Evolutionary conservation across 2,888 invertebrate species (phyloP), one percentile per base, ranked within the genome.

Genomic region (Adelognathus sp.): DNA sequence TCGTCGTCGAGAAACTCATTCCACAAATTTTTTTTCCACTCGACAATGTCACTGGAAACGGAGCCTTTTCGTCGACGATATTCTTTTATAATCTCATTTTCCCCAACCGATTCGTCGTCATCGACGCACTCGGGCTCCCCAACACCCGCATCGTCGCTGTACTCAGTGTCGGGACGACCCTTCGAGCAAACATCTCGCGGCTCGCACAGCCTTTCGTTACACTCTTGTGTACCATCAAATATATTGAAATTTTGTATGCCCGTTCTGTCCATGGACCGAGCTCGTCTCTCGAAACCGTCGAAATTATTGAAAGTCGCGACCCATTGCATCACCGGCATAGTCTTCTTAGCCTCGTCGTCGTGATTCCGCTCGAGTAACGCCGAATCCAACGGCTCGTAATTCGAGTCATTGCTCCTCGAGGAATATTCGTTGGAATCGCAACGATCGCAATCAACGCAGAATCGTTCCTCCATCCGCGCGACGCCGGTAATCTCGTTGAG

Each of bases 21-120:
- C 63, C 83, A 84, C 50, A 90, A 83, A 74, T 85, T 85, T 50
- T 79, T 72, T 75, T 87, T 88, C 90, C 90, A 90, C 39, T 83
- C 83, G 7, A 83, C 82, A 46, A 90, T 84, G 79, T 90, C 89
- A 81, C 88, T 90, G n/a, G 88, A 83, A 11, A 80, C 83, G 63
- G 88, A 89, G 7, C 86, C 85, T 64, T 86, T 87, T 14, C 88
- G 72, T 66, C 46, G 71, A 33, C 80, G 75, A 71, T 64, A 83
- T 44, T 79, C 52, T 9, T 39, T 31, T 2, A 60, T 31, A 24
- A 52, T 33, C n/a, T 71, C 41, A 54, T 61, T 60, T 67, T 74
- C 60, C 1, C 56, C 74, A 14, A 46, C 18, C 27, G 56, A 31
- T 44, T 63, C 36, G 33, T 73, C 76, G 41, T 27, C n/a, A 33